Percentiles rank a stretch among this genome's conserved stretches.
Evolutionary conservation across 2,113 vertebrate genomes (phyloP).

Genomic region (Oceanites oceanicus): DNA sequence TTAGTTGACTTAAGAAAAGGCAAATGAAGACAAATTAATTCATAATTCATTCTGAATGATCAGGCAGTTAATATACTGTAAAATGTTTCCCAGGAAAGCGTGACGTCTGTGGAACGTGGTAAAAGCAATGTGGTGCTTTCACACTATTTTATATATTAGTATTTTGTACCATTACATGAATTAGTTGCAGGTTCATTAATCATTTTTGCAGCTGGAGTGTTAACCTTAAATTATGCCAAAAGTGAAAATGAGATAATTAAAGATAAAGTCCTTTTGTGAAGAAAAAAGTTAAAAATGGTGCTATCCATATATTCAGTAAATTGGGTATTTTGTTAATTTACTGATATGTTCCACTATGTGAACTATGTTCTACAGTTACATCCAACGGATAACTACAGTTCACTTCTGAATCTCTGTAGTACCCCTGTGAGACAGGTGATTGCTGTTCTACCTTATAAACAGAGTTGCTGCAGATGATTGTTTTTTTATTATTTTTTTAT

Average conservation of each 20-base stretch:
- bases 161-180: constrained; percentile 25
- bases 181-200: constrained; percentile 68
- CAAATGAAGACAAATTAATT: constrained; percentile 36
- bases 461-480: not conserved
- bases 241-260: constrained; percentile 71
- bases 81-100: constrained; percentile 39
- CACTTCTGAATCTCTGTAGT: not conserved
- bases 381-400: not conserved
- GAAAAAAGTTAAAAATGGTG: constrained; percentile 55
- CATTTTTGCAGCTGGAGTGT: constrained; percentile 64
- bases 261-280: constrained; percentile 51
- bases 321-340: not conserved
- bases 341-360: not conserved
- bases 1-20: not conserved
- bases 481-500: not conserved
- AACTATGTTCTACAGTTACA: not conserved
- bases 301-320: constrained; percentile 28
- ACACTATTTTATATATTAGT: constrained; percentile 34
- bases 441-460: not conserved
- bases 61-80: constrained; percentile 50
- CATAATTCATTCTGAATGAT: constrained; percentile 28
- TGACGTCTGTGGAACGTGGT: not conserved
- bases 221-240: constrained; percentile 58
- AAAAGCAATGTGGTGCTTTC: not conserved
- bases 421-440: not conserved